Conservation (phyloP, 1,140 invertebrate genomes). For the Neuroterus valhalla region DNA sequence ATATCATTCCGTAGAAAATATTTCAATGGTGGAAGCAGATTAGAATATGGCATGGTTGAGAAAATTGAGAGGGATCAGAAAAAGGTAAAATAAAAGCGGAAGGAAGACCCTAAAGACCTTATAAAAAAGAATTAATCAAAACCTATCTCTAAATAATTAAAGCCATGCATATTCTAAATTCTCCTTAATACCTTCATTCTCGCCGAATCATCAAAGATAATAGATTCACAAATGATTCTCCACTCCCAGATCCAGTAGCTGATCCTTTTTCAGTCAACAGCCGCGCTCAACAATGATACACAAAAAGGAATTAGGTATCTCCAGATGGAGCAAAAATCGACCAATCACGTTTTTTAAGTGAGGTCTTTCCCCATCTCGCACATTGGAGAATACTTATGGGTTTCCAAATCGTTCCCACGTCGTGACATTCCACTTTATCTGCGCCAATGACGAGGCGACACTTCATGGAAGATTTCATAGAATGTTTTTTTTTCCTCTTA, state of each 20-base stretch:
- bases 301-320: constrained; percentile 9
- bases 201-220: background rate
- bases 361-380: constrained; percentile 30
- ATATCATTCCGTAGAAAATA: too few species aligned
- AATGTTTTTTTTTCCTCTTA: constrained; percentile 24
- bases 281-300: background rate
- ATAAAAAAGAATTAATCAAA: too few species aligned
- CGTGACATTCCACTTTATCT: constrained; percentile 34
- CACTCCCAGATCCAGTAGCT: background rate
- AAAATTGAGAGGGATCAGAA: too few species aligned
- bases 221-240: background rate
- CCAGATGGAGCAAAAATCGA: constrained; percentile 45
- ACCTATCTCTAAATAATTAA: too few species aligned
- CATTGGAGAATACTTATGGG: constrained; percentile 35
- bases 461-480: constrained; percentile 32
- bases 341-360: constrained; percentile 63
- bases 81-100: too few species aligned
- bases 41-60: too few species aligned
- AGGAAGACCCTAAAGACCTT: too few species aligned
- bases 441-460: constrained; percentile 18
- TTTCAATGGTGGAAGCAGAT: too few species aligned
- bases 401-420: constrained; percentile 21
- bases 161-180: too few species aligned
- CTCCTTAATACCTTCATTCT: background rate
- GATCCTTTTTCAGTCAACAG: background rate